phyloP scores from a whole-genome alignment of 2,113 vertebrate species.

The Microcebus lehilahytsara region DNA sequence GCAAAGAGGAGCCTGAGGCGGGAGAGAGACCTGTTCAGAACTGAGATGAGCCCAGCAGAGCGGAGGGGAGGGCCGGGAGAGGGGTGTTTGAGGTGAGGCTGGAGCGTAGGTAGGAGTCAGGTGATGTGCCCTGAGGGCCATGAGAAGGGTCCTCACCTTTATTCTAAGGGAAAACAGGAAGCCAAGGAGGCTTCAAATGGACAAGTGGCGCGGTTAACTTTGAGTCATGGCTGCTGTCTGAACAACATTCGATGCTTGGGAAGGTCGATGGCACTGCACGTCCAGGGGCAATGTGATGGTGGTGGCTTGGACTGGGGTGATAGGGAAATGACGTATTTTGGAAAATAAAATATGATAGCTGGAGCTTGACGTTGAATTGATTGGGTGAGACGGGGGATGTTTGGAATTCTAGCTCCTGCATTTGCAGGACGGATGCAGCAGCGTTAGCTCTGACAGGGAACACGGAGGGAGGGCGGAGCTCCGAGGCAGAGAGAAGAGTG shows the following conservation, averaged over 20 bases:
- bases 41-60: too few relatives aligned
- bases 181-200: neutral
- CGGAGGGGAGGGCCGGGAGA: too few relatives aligned
- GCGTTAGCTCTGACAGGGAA: neutral
- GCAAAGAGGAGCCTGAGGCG: too few relatives aligned
- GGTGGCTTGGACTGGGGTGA: neutral
- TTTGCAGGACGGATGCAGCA: neutral
- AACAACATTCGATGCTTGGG: accelerated
- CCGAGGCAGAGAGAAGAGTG: neutral
- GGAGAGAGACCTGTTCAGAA: too few relatives aligned
- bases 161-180: neutral
- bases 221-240: neutral
- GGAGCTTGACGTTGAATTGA: neutral
- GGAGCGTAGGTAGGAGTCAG: neutral
- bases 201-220: neutral
- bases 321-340: neutral
- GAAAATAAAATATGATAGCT: neutral
- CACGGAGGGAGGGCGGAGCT: accelerated
- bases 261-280: neutral
- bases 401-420: neutral
- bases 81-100: too few relatives aligned
- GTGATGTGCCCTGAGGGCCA: neutral
- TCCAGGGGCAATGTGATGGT: accelerated
- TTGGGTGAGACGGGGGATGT: accelerated
- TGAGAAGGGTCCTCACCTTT: accelerated